These are phyloP conservation scores for Drosophila setifemur DNA, from an alignment of 1,140 invertebrate species.

Conservation along the genomic window DNA sequence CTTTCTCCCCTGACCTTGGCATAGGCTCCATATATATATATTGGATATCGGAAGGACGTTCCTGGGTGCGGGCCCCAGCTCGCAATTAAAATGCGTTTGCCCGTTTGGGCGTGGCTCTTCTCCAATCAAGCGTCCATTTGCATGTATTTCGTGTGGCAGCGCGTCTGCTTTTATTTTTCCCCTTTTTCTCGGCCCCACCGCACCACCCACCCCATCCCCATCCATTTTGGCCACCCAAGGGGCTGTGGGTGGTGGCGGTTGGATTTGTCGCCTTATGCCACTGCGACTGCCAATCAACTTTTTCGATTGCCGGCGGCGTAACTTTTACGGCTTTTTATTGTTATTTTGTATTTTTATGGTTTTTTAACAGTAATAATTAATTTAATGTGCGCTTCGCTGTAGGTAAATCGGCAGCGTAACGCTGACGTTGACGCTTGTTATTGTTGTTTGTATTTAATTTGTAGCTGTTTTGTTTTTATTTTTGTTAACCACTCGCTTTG, in stretches of 20 bases:
- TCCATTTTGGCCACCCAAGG: slow-evolving; percentile 23
- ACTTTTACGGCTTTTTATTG: slow-evolving; percentile 71
- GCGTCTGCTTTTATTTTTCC: slow-evolving; percentile 27
- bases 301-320: slow-evolving; percentile 47
- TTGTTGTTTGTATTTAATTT: not conserved
- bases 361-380: slow-evolving; percentile 81
- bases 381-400: slow-evolving; percentile 70
- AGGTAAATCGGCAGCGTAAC: slow-evolving; percentile 64
- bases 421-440: slow-evolving; percentile 15
- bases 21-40: not conserved
- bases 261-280: slow-evolving; percentile 24
- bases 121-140: slow-evolving; percentile 37
- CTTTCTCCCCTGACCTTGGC: not conserved
- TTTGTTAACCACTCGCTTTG: not conserved
- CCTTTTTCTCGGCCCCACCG: not conserved
- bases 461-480: not conserved
- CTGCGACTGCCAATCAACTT: slow-evolving; percentile 66
- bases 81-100: slow-evolving; percentile 6
- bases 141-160: slow-evolving; percentile 18
- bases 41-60: not conserved
- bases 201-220: not conserved
- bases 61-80: not conserved
- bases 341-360: slow-evolving; percentile 68
- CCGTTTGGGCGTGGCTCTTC: not conserved
- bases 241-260: not conserved